Base-by-base conservation (phyloP, 2,888 invertebrate genomes). In the Beris chalybata region DNA sequence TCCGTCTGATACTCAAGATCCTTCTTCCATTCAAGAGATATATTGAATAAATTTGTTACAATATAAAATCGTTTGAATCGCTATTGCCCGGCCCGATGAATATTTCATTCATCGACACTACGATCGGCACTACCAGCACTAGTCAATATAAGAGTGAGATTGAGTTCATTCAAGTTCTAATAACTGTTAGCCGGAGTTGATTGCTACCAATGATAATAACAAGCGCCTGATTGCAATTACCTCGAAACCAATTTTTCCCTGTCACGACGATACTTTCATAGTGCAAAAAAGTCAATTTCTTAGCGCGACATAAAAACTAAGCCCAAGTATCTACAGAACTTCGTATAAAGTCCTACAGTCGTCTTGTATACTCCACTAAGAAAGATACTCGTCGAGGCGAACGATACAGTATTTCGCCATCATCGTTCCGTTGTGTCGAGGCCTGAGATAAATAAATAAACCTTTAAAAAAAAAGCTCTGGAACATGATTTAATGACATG, bases 401-500 rank as follows among this genome's bases (percentile, higher is more conserved):
- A 22, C 22, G 22, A 15, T 15, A 13, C 13, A 15, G 6, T 48
- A 13, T 48, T 15, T 48, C 48, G 13, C 48, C 12, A 12, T 48
- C 12, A 15, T 48, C 48, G 48, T 5, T 12, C 6, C 13, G 48
- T 9, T 38, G 38, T 38, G 64, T 55, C 56, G 44, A 47, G 52
- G 48, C 58, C 52, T 57, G 47, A 67, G 44, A 67, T 12, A 70
- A 44, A 67, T 30, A 70, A 47, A 67, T 61, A 64, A 47, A 65
- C 64, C 64, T 22, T 22, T 22, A 22, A 65, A 71, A 72, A 76
- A 38, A 38, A 78, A 76, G 75, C 78, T 79, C 76, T 78, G 79
- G 79, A 80, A 80, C 79, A 79, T 80, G 79, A 80, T 80, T 80
- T 80, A 80, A 80, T 80, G 79, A 79, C 79, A 80, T 80, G 79